Conservation (phyloP, 2,888 invertebrate species). For the Cephus runcator region DNA sequence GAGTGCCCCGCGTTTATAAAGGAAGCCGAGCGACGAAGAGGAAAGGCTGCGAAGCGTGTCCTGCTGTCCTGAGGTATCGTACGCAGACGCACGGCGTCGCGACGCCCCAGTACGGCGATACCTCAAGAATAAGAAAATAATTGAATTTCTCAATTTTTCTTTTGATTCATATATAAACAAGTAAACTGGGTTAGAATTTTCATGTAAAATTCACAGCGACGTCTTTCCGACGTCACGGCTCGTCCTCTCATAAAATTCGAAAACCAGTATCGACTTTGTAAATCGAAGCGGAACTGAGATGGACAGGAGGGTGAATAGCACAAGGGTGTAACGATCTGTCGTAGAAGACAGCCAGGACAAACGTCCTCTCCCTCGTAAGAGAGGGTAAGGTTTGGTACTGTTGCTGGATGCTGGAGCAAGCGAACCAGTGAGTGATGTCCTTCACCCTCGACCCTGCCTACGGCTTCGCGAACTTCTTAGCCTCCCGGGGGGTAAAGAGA, state of each 20-base stretch:
- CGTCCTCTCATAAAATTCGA: not conserved
- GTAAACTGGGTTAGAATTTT: not conserved
- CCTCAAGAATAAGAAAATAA: not conserved
- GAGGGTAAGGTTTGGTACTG: slow-evolving; percentile 1
- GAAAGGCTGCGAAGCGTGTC: not conserved
- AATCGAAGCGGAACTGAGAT: slow-evolving; percentile 17
- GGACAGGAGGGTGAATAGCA: slow-evolving; percentile 13
- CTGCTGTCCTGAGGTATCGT: not conserved
- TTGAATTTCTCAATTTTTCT: not conserved
- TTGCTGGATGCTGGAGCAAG: slow-evolving; percentile 9
- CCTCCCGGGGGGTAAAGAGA: slow-evolving; percentile 22
- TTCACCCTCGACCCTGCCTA: slow-evolving; percentile 32
- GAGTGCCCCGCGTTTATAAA: not conserved
- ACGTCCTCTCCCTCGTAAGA: slow-evolving; percentile 18
- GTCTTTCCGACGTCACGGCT: not conserved
- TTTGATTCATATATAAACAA: not conserved
- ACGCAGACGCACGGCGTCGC: not conserved
- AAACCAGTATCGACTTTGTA: slow-evolving; percentile 4
- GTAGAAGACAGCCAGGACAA: slow-evolving; percentile 30
- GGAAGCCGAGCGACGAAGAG: not conserved
- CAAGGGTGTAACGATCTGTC: slow-evolving; percentile 28
- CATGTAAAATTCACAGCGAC: not conserved
- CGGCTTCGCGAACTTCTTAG: slow-evolving; percentile 36
- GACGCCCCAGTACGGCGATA: not conserved
- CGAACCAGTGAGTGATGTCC: slow-evolving; percentile 30